These are phyloP conservation scores for Trichogramma evanescens DNA, from an alignment of 2,888 invertebrate species.

Conservation along the genomic window DNA sequence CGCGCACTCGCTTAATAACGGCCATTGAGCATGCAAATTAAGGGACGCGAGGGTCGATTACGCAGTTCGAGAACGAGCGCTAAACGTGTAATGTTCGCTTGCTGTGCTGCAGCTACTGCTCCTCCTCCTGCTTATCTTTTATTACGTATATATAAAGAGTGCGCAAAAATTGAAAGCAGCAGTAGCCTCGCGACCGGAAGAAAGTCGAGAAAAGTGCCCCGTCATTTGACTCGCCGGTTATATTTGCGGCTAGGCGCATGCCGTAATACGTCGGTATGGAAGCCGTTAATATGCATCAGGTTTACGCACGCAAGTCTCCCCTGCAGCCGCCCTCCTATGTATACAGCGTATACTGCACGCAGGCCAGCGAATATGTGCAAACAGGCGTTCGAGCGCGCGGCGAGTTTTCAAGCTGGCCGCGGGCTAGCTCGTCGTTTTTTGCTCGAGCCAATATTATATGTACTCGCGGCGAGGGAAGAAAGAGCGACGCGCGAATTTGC, in stretches of 20 bases:
- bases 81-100: background rate
- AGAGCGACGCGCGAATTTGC: no score
- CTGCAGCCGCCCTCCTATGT: background rate
- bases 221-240: background rate
- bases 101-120: no score
- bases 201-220: background rate
- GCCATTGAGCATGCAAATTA: background rate
- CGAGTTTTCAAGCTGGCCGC: conserved; percentile 6
- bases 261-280: background rate
- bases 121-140: no score
- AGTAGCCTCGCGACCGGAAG: background rate
- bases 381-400: conserved; percentile 1
- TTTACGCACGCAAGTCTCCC: conserved; percentile 9
- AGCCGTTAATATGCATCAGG: conserved; percentile 13
- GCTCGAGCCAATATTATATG: background rate
- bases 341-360: background rate
- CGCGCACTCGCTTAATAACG: background rate
- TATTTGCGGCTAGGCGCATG: background rate
- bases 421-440: background rate
- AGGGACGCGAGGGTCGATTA: background rate
- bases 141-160: no score
- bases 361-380: background rate
- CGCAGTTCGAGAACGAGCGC: background rate
- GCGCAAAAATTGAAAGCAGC: conserved; percentile 15
- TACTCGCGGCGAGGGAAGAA: background rate